Percentiles rank a stretch among this genome's conserved stretches.
These are phyloP conservation scores for Bradypus variegatus DNA, from an alignment of 2,797 vertebrate genomes.

Conservation along the genomic window DNA sequence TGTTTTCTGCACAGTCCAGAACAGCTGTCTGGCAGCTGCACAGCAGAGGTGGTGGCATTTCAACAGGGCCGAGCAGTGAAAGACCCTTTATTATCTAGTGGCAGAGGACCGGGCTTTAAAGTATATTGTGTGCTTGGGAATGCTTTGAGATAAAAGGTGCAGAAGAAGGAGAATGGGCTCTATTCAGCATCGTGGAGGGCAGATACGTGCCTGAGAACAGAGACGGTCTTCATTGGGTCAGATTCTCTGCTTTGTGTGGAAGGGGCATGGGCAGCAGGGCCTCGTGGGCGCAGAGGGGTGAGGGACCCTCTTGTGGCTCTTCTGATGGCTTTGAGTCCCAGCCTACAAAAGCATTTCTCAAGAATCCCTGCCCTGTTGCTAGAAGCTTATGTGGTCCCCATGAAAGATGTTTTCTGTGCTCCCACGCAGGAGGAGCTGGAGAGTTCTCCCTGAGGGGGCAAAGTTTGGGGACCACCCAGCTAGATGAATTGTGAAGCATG, in stretches of 20 bases:
- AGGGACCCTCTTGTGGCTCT: constrained; percentile 2
- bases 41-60: constrained; percentile 45
- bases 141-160: constrained; percentile 59
- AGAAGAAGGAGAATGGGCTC: constrained; percentile 32
- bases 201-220: constrained; percentile 46
- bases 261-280: not conserved
- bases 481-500: not conserved
- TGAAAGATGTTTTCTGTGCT: not conserved
- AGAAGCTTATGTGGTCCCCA: not conserved
- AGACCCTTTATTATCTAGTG: constrained; percentile 39
- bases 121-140: not conserved
- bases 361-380: constrained; percentile 22
- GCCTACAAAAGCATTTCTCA: not conserved
- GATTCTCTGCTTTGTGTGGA: not conserved
- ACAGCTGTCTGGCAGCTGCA: constrained; percentile 44
- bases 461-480: not conserved
- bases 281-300: not conserved
- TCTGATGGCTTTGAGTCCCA: constrained; percentile 19
- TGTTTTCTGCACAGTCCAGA: not conserved
- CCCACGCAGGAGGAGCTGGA: not conserved
- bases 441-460: not conserved
- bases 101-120: constrained; percentile 13
- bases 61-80: constrained; percentile 4
- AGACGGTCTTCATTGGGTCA: constrained; percentile 46
- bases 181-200: constrained; percentile 36